phyloP scores from a whole-genome alignment of 2,113 vertebrate species.

The Perca schrenkii region DNA sequence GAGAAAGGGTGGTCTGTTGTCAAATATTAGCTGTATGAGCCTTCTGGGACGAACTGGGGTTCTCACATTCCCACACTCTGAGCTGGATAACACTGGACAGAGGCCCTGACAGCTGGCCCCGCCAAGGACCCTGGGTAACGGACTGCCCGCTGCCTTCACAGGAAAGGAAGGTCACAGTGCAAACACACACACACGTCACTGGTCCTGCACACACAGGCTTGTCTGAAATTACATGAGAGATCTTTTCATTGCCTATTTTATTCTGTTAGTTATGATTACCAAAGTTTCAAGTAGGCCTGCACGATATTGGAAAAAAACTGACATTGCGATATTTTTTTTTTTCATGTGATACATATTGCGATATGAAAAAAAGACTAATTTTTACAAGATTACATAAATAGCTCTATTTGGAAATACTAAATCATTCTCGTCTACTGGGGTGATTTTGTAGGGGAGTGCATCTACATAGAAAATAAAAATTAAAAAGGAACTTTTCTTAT shows the following conservation, averaged over 20 bases:
- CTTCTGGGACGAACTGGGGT: constrained; percentile 66
- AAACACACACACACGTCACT: constrained; percentile 53
- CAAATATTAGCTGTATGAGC: constrained; percentile 66
- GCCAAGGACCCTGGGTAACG: constrained; percentile 64
- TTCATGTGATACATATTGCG: too few species aligned
- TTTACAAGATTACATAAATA: too few species aligned
- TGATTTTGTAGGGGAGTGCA: too few species aligned
- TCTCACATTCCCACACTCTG: constrained; percentile 85
- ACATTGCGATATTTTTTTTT: too few species aligned
- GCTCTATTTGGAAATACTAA: too few species aligned
- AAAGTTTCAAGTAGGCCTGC: too few species aligned
- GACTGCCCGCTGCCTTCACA: constrained; percentile 66
- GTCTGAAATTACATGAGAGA: constrained; percentile 16
- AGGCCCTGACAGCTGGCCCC: constrained; percentile 80
- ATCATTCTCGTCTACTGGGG: too few species aligned
- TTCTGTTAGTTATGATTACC: too few species aligned
- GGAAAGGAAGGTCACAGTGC: constrained; percentile 76
- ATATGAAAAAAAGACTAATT: too few species aligned
- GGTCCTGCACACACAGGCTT: constrained; percentile 2
- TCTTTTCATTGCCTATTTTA: not conserved
- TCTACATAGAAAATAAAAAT: too few species aligned
- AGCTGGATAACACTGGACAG: constrained; percentile 74
- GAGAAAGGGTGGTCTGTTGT: constrained; percentile 44
- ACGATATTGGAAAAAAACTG: too few species aligned
- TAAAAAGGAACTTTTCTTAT: too few species aligned